These are phyloP conservation scores for Parnassius apollo DNA, from an alignment of 2,888 invertebrate species.

Conservation along the genomic window DNA sequence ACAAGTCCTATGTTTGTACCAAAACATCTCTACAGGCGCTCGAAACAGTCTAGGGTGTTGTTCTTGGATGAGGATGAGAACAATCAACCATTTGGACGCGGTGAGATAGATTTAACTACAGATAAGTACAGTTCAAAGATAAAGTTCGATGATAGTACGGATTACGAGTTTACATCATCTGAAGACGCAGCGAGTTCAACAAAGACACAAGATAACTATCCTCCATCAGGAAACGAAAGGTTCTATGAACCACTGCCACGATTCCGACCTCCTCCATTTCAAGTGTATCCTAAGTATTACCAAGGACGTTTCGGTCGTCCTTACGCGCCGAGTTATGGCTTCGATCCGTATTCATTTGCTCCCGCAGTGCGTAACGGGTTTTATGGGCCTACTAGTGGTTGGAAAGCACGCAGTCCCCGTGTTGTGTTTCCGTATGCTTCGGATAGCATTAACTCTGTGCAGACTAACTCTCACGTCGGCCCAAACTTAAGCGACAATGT, in stretches of 20 bases:
- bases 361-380: constrained; percentile 60
- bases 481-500: constrained; percentile 70
- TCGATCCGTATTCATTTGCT: constrained; percentile 57
- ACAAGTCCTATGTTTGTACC: constrained; percentile 67
- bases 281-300: constrained; percentile 53
- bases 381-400: constrained; percentile 50
- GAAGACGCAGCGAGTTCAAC: constrained; percentile 41
- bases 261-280: constrained; percentile 45
- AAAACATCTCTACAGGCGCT: constrained; percentile 50
- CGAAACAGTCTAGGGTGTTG: constrained; percentile 54
- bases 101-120: constrained; percentile 67
- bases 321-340: constrained; percentile 63
- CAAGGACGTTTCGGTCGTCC: constrained; percentile 62
- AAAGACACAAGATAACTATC: constrained; percentile 40
- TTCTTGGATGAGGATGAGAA: constrained; percentile 69
- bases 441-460: constrained; percentile 61
- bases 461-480: constrained; percentile 67
- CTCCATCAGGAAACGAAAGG: constrained; percentile 61
- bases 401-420: constrained; percentile 73
- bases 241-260: constrained; percentile 62
- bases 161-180: constrained; percentile 70
- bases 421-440: constrained; percentile 74
- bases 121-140: constrained; percentile 54
- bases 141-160: constrained; percentile 73
- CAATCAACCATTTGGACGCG: constrained; percentile 57